A percentile compares a stretch with the other conserved stretches of the same genome.
These are phyloP conservation scores for Nemurella pictetii DNA, from an alignment of 2,888 invertebrate species.

Conservation along the genomic window DNA sequence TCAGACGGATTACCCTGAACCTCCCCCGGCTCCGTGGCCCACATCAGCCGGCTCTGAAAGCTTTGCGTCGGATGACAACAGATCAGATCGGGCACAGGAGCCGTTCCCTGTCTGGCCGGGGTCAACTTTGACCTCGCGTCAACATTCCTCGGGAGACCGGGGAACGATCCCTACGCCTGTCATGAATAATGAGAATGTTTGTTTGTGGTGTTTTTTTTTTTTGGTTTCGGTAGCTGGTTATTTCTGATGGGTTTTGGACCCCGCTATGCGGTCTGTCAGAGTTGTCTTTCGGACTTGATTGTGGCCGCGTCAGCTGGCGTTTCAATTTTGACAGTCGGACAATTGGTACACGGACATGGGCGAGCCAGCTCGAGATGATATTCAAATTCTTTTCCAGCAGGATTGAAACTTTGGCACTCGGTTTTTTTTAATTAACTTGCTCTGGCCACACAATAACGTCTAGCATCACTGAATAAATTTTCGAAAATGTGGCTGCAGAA, in stretches of 20 bases:
- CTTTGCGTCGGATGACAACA: not conserved
- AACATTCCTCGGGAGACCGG: not conserved
- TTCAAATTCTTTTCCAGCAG: not conserved
- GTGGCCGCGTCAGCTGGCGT: not conserved
- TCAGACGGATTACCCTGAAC: constrained; percentile 28
- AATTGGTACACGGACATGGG: not conserved
- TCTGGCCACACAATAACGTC: too few relatives aligned
- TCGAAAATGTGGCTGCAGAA: too few relatives aligned
- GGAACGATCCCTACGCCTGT: not conserved
- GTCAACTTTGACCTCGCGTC: constrained; percentile 3
- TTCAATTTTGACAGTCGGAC: not conserved
- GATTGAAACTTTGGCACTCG: not conserved
- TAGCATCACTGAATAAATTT: too few relatives aligned
- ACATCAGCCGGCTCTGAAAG: too few relatives aligned
- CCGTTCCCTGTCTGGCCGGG: constrained; percentile 6
- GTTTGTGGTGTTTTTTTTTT: too few relatives aligned
- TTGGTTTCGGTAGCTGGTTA: not conserved
- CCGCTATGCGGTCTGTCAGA: not conserved
- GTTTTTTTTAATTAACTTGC: too few relatives aligned
- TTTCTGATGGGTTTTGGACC: not conserved
- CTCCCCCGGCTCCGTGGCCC: too few relatives aligned
- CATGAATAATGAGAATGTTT: not conserved
- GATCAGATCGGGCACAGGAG: not conserved
- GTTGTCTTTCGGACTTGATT: not conserved
- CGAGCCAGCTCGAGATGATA: not conserved